Base-by-base conservation (phyloP, 2,113 vertebrate species). In the Isurus oxyrinchus region DNA sequence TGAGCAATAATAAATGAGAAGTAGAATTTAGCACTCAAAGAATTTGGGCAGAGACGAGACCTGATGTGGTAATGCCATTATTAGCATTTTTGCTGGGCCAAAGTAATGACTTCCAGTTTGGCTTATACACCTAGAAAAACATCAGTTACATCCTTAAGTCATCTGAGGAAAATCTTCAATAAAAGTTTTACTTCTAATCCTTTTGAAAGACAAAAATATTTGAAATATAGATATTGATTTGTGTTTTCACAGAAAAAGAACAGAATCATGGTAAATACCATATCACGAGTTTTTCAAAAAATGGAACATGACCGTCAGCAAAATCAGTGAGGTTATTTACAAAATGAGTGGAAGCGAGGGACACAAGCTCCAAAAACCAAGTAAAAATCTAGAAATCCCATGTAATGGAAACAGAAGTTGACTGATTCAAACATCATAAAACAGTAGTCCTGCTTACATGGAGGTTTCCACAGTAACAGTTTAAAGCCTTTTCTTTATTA, bases 51-150 rank as follows among this genome's bases (percentile, higher is more conserved):
- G 66, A 95, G 66, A 95, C 25, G 94, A 72, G 72, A 95, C 66
- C 40, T 53, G 21, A 72, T 69, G 66, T 69, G 25, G 66, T 95
- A 69, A 72, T 95, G 25, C 59, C 13, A 63, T 95, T 53, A 72
- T 95, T 95, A 95, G 14, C 44, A 53, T 95, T 95, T 95, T 69
- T 72, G 63, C 94, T 72, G 23, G 49, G 25, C 67, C 94, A 95
- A 72, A 14, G 44, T 53, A 95, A 95, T 95, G 66, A 76, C 94
- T 95, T 95, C 94, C 94, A 76, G 94, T 95, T 72, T 95, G 67
- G 94, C 40, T 27, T 55, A 95, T 95, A 72, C 44, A 31, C 94
- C 94, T 95, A 49, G 67, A 95, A 95, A 95, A 76, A 95, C 94
- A 72, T 95, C 40, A 95, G 49, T 23, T 72, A 8, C 35, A 69